Evolutionary conservation across 2,797 vertebrate species (phyloP).

Genomic region (Gephyroberyx darwinii): DNA sequence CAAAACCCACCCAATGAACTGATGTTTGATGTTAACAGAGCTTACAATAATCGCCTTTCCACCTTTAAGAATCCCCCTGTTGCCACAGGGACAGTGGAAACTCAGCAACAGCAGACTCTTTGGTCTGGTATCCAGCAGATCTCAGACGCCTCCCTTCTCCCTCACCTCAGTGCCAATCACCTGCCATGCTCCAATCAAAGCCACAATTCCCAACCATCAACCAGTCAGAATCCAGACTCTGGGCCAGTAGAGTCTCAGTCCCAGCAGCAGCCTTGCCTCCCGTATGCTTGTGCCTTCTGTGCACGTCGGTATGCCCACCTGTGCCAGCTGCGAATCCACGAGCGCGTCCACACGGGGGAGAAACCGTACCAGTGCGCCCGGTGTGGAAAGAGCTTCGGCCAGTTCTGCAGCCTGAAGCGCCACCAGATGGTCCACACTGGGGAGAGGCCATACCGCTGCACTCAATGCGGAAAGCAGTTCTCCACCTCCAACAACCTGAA

Average conservation of each 20-base stretch:
- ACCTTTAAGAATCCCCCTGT: conserved; percentile 16
- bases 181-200: neutral
- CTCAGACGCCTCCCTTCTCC: neutral
- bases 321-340: conserved; percentile 65
- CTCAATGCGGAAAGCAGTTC: conserved; percentile 69
- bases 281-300: conserved; percentile 54
- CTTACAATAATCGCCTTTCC: neutral
- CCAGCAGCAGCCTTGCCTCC: conserved; percentile 20
- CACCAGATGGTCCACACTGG: conserved; percentile 72
- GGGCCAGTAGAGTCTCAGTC: neutral
- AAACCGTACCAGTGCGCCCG: conserved; percentile 64
- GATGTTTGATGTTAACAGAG: neutral
- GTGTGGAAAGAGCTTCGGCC: conserved; percentile 70
- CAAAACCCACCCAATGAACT: conserved; percentile 15
- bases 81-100: conserved; percentile 2
- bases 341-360: conserved; percentile 63
- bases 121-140: conserved; percentile 25
- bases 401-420: conserved; percentile 68
- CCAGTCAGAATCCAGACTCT: conserved; percentile 27
- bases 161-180: neutral
- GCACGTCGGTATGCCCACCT: conserved; percentile 58
- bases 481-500: conserved; percentile 69
- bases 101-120: conserved; percentile 7
- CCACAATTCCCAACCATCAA: neutral
- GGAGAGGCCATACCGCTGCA: conserved; percentile 64